phyloP scores from a whole-genome alignment of 1,140 invertebrate species.

The Drosophila sp. region DNA sequence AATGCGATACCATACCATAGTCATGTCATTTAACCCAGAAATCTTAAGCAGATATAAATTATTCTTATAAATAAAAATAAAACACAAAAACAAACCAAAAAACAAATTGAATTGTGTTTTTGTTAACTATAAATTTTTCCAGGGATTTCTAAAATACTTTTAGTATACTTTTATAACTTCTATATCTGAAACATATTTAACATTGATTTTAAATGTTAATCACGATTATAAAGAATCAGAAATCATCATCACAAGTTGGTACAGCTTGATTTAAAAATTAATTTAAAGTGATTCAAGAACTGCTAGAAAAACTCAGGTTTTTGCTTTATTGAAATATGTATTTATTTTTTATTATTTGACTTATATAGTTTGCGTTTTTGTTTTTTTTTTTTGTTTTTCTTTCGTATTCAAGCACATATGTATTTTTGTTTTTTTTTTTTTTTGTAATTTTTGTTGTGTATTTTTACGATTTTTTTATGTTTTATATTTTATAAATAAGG shows the following conservation, averaged over 20 bases:
- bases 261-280: too few species aligned
- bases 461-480: conserved; percentile 72
- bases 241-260: too few species aligned
- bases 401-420: conserved; percentile 83
- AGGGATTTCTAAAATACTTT: too few species aligned
- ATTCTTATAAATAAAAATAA: conserved; percentile 84
- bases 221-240: too few species aligned
- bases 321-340: conserved; percentile 83
- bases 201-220: too few species aligned
- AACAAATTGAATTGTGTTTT: conserved; percentile 38
- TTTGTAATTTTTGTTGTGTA: conserved; percentile 64
- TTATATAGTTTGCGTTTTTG: conserved; percentile 81
- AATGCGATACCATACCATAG: conserved; percentile 78
- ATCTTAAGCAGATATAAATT: conserved; percentile 84
- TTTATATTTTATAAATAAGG: conserved; percentile 66
- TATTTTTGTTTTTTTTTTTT: conserved; percentile 63
- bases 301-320: conserved; percentile 30
- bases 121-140: background rate
- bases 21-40: conserved; percentile 77
- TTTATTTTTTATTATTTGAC: conserved; percentile 81
- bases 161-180: too few species aligned
- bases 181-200: too few species aligned
- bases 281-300: too few species aligned
- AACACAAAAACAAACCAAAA: conserved; percentile 58
- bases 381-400: conserved; percentile 48